A percentile compares a stretch with the other conserved stretches of the same genome.
phyloP scores from a whole-genome alignment of 2,113 vertebrate genomes.

The Megaceryle maxima region DNA sequence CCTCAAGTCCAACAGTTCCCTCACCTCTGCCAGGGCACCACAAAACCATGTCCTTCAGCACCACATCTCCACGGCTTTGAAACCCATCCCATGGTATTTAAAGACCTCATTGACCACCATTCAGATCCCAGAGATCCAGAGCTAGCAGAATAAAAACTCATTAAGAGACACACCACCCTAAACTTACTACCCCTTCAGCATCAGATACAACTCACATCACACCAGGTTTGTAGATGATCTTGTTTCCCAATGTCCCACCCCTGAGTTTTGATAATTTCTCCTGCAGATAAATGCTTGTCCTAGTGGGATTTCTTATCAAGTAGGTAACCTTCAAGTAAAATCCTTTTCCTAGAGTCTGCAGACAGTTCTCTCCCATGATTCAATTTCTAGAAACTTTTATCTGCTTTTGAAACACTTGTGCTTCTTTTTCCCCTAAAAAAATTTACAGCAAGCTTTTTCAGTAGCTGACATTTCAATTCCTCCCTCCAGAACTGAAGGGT shows the following conservation, averaged over 20 bases:
- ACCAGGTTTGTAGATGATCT: neutral
- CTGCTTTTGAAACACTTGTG: neutral
- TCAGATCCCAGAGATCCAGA: neutral
- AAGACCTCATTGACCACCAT: neutral
- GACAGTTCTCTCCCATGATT: neutral
- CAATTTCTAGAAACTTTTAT: neutral
- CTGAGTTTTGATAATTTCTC: neutral
- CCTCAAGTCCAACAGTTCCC: too few species aligned
- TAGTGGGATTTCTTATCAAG: neutral
- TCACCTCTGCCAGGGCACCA: too few species aligned
- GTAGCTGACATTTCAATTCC: neutral
- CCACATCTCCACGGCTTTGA: too few species aligned
- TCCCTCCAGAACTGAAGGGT: neutral
- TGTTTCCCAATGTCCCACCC: neutral
- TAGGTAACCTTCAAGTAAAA: neutral
- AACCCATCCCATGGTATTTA: too few species aligned
- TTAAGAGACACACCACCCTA: neutral
- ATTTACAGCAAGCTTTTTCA: neutral
- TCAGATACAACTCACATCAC: neutral
- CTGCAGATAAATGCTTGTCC: neutral
- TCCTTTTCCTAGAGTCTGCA: neutral
- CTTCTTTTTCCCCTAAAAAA: neutral
- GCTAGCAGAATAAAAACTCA: neutral
- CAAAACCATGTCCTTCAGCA: too few species aligned
- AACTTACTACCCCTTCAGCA: neutral